A percentile compares a stretch with the other conserved stretches of the same genome.
These are phyloP conservation scores for Campaea margaritaria DNA, from an alignment of 2,888 invertebrate genomes.

Conservation along the genomic window DNA sequence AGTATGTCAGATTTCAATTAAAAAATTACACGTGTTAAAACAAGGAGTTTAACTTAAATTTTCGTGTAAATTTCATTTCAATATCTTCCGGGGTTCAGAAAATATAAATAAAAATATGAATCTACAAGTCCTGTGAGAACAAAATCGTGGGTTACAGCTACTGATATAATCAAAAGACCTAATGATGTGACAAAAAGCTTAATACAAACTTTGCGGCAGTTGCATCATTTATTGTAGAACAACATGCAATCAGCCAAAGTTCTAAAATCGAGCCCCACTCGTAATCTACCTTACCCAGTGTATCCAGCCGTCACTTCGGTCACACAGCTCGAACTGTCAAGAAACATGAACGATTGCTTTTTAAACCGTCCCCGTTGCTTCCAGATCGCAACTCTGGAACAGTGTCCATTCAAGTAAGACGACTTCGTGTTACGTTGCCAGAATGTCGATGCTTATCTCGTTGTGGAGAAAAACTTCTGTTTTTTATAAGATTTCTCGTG, in stretches of 20 bases:
- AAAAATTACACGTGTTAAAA: too few relatives aligned
- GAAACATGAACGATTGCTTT: constrained; percentile 68
- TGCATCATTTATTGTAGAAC: too few relatives aligned
- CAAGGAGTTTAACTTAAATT: too few relatives aligned
- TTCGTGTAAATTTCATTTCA: too few relatives aligned
- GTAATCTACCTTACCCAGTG: constrained; percentile 30
- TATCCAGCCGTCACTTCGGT: constrained; percentile 40
- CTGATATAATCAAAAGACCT: too few relatives aligned
- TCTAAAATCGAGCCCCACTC: constrained; percentile 6
- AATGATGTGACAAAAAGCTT: too few relatives aligned
- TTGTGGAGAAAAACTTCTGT: constrained; percentile 34
- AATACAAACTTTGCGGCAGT: too few relatives aligned
- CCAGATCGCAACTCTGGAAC: constrained; percentile 42
- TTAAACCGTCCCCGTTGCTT: constrained; percentile 55
- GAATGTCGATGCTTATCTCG: constrained; percentile 46
- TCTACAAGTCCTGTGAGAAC: too few relatives aligned
- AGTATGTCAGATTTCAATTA: too few relatives aligned
- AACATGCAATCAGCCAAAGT: neutral
- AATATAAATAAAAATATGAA: too few relatives aligned
- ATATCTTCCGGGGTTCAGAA: too few relatives aligned
- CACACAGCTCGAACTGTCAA: constrained; percentile 67
- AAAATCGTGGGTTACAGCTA: too few relatives aligned
- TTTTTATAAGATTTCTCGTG: constrained; percentile 49
- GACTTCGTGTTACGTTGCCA: constrained; percentile 58
- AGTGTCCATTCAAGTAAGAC: constrained; percentile 61